Conservation (phyloP, 2,113 vertebrate species). For the Actenoides hombroni region DNA sequence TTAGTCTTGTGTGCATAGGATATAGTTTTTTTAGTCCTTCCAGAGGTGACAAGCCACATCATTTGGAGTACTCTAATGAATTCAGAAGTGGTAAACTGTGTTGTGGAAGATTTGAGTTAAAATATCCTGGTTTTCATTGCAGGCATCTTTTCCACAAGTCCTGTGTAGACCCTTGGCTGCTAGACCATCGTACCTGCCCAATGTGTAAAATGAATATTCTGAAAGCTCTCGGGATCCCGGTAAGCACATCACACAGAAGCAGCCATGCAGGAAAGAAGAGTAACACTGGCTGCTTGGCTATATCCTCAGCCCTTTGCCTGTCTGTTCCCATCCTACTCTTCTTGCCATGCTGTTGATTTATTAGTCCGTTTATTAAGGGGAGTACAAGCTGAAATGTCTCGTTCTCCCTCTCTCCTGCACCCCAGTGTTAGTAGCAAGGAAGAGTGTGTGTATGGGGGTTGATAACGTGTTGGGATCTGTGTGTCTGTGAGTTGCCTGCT, state of each 20-base stretch:
- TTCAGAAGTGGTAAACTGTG: not conserved
- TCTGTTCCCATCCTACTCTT: not conserved
- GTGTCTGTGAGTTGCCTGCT: not conserved
- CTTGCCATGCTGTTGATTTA: not conserved
- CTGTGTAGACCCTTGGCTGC: constrained; percentile 97
- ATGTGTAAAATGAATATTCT: constrained; percentile 99
- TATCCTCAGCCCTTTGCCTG: constrained; percentile 4
- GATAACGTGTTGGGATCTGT: not conserved
- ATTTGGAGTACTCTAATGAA: not conserved
- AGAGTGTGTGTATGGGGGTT: rapidly evolving
- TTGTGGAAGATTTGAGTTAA: constrained; percentile 20
- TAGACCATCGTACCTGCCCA: constrained; percentile 95
- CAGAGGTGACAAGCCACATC: not conserved
- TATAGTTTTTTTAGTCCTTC: not conserved
- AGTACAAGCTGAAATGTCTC: not conserved
- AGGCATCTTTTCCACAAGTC: constrained; percentile 98
- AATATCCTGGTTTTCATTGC: constrained; percentile 64
- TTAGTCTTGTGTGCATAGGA: not conserved
- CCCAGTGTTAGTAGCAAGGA: not conserved
- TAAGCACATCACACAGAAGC: constrained; percentile 70
- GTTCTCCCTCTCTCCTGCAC: not conserved
- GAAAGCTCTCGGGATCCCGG: constrained; percentile 95
- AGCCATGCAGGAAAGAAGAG: not conserved
- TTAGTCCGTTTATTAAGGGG: not conserved
- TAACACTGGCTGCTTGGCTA: not conserved